These are phyloP conservation scores for Trichogramma evanescens DNA, from an alignment of 2,888 invertebrate species.

Conservation along the genomic window DNA sequence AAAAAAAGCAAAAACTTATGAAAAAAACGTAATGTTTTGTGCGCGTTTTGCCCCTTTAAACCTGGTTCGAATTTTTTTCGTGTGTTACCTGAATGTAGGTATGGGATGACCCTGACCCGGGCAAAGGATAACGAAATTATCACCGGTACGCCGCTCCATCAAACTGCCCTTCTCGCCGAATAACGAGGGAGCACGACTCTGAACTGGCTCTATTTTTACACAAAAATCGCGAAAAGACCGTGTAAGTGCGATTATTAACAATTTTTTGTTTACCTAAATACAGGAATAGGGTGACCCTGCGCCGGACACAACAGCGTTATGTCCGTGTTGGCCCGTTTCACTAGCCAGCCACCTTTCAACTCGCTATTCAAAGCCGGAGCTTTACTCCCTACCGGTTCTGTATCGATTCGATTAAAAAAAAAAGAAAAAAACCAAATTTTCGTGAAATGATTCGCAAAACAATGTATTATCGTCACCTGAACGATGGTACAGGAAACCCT, in stretches of 20 bases:
- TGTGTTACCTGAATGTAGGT: conserved; percentile 63
- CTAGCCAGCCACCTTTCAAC: conserved; percentile 39
- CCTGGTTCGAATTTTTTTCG: neutral
- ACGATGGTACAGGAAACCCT: conserved; percentile 65
- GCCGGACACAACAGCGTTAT: conserved; percentile 63
- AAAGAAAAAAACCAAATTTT: neutral
- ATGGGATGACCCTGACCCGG: conserved; percentile 65
- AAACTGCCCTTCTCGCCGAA: conserved; percentile 50
- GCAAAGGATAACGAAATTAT: conserved; percentile 51
- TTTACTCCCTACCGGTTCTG: conserved; percentile 58
- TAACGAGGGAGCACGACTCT: conserved; percentile 52
- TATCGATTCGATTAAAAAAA: conserved; percentile 16
- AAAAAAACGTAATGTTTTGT: neutral
- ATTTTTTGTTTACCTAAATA: conserved; percentile 51
- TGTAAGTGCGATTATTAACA: neutral
- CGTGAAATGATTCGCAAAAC: neutral
- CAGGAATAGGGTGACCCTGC: conserved; percentile 60
- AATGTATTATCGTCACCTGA: conserved; percentile 53
- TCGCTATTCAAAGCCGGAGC: conserved; percentile 51
- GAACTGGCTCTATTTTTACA: conserved; percentile 49
- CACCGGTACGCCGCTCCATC: conserved; percentile 45
- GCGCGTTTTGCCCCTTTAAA: neutral
- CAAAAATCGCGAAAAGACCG: neutral
- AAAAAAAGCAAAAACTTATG: neutral
- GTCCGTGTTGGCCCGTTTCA: conserved; percentile 36